phyloP scores from a whole-genome alignment of 1,140 invertebrate genomes.

The Aradophagus sp. region DNA sequence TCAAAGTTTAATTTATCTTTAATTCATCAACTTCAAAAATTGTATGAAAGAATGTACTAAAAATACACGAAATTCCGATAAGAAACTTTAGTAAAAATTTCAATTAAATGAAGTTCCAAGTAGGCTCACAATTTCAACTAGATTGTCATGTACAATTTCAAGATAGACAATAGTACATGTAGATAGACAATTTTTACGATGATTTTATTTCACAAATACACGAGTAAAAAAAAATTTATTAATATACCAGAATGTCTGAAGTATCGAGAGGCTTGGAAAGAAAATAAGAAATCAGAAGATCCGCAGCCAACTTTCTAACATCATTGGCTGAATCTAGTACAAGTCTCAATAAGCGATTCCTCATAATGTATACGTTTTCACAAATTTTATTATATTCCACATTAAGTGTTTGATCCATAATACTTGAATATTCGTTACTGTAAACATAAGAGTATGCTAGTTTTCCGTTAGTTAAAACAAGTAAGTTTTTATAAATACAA shows the following conservation, averaged over 20 bases:
- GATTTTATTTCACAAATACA: too few relatives aligned
- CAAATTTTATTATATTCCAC: slow-evolving; percentile 2
- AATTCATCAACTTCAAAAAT: background rate
- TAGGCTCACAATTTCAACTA: too few relatives aligned
- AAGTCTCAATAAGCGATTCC: slow-evolving; percentile 58
- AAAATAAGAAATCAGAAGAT: slow-evolving; percentile 72
- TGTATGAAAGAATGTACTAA: background rate
- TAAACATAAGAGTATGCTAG: slow-evolving; percentile 12
- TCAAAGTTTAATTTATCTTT: background rate
- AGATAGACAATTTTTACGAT: too few relatives aligned
- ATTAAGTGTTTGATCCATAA: background rate
- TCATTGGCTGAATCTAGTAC: slow-evolving; percentile 72
- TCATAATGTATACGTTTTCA: slow-evolving; percentile 17
- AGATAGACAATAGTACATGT: too few relatives aligned
- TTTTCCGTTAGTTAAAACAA: slow-evolving; percentile 42
- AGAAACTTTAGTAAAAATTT: too few relatives aligned
- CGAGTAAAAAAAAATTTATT: too few relatives aligned
- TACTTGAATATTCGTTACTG: slow-evolving; percentile 2
- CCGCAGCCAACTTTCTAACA: slow-evolving; percentile 69
- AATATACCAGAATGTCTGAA: background rate
- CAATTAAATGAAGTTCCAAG: too few relatives aligned
- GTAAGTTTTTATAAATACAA: slow-evolving; percentile 66
- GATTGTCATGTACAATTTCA: too few relatives aligned
- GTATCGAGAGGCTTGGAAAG: slow-evolving; percentile 23
- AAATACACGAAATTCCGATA: background rate